A percentile compares a stretch with the other conserved stretches of the same genome.
These are phyloP conservation scores for Arvicanthis niloticus DNA, from an alignment of 2,113 vertebrate genomes.

Conservation along the genomic window DNA sequence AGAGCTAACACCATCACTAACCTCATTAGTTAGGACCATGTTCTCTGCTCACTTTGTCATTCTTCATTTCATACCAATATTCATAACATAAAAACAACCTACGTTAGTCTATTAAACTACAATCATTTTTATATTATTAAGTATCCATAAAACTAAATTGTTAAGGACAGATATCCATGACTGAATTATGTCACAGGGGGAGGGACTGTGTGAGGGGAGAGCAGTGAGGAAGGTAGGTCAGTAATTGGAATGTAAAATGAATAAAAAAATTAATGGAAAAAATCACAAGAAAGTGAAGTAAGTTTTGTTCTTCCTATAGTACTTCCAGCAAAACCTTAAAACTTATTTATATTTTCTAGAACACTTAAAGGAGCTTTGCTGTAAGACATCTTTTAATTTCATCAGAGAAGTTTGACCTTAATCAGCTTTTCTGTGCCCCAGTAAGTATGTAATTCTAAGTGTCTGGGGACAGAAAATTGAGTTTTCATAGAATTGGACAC, in stretches of 20 bases:
- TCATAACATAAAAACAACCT: not conserved
- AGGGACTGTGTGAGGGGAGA: too few species aligned
- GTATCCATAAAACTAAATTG: not conserved
- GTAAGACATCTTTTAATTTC: conserved; percentile 5
- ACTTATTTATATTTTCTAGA: conserved; percentile 19
- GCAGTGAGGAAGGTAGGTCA: too few species aligned
- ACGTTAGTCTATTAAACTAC: conserved; percentile 36
- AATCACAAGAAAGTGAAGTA: not conserved
- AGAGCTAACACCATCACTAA: not conserved
- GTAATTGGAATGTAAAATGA: too few species aligned
- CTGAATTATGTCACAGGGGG: not conserved
- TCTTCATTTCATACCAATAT: not conserved
- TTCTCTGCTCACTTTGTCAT: not conserved
- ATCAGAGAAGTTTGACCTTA: not conserved
- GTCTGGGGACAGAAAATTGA: not conserved
- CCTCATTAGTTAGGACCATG: not conserved
- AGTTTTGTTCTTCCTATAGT: not conserved
- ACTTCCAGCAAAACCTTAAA: not conserved
- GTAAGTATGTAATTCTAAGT: not conserved
- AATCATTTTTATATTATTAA: not conserved
- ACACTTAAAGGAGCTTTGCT: not conserved
- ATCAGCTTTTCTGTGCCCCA: not conserved
- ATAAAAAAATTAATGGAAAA: not conserved
- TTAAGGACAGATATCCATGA: not conserved
- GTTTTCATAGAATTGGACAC: not conserved